These are phyloP conservation scores for Crotalus tigris DNA, from an alignment of 2,113 vertebrate species.

Conservation along the genomic window DNA sequence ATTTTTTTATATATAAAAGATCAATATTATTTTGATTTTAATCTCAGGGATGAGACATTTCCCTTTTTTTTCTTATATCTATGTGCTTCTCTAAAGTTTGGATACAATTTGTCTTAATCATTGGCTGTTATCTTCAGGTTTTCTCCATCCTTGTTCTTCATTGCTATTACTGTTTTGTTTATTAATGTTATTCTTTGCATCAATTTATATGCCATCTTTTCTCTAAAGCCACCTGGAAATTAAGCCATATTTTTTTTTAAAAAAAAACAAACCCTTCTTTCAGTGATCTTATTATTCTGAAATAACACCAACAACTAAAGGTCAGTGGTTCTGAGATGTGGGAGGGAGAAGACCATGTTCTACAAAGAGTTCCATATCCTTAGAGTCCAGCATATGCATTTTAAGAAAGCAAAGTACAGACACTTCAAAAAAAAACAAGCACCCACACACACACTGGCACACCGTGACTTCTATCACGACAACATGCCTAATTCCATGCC, in stretches of 20 bases:
- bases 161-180: background rate
- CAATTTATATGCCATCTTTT: background rate
- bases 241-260: background rate
- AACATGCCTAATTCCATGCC: background rate
- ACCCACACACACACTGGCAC: background rate
- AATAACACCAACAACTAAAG: background rate
- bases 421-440: background rate
- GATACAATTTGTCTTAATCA: background rate
- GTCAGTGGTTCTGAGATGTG: background rate
- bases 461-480: background rate
- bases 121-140: background rate
- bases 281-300: background rate
- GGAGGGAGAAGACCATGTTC: background rate
- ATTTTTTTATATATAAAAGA: background rate
- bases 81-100: background rate
- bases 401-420: background rate
- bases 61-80: background rate
- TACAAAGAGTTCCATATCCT: background rate
- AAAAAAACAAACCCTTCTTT: background rate
- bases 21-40: background rate
- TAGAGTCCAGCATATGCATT: background rate
- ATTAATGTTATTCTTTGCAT: background rate
- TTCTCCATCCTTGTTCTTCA: background rate
- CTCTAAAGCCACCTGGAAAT: background rate
- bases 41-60: background rate